Percentiles rank a stretch among this genome's conserved stretches.
These are phyloP conservation scores for Corythornis madagascariensis DNA, from an alignment of 2,113 vertebrate species.

Conservation along the genomic window DNA sequence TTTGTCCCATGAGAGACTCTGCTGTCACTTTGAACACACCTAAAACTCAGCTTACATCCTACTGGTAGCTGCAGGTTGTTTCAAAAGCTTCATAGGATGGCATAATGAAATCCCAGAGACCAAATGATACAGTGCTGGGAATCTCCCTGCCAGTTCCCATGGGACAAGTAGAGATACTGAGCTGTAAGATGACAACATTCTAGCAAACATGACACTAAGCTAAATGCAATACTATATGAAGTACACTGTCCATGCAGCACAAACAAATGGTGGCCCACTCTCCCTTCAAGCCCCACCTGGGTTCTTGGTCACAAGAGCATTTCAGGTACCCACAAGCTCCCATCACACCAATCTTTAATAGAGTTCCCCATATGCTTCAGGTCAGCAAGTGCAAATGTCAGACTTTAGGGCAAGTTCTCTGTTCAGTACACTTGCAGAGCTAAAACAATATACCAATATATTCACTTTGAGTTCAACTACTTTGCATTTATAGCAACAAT, in stretches of 20 bases:
- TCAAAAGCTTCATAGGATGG: background rate
- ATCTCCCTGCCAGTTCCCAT: background rate
- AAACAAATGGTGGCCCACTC: background rate
- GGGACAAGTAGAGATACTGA: background rate
- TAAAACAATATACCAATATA: background rate
- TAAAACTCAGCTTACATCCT: background rate
- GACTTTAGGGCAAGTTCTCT: background rate
- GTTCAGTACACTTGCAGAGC: background rate
- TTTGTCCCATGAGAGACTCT: background rate
- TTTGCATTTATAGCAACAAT: background rate
- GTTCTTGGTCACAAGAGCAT: background rate
- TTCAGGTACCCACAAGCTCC: background rate
- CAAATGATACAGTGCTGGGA: accelerated
- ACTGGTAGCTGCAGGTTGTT: background rate
- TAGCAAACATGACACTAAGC: background rate
- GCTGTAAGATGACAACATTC: background rate
- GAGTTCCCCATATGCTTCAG: background rate
- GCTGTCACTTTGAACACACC: background rate
- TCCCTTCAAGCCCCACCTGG: background rate
- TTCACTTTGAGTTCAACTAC: background rate
- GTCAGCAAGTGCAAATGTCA: background rate
- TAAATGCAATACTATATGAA: background rate
- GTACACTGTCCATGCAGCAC: background rate
- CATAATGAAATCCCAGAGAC: background rate
- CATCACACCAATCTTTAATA: accelerated